These are phyloP conservation scores for Lepidurus apus DNA, from an alignment of 1,140 invertebrate species.

Conservation along the genomic window DNA sequence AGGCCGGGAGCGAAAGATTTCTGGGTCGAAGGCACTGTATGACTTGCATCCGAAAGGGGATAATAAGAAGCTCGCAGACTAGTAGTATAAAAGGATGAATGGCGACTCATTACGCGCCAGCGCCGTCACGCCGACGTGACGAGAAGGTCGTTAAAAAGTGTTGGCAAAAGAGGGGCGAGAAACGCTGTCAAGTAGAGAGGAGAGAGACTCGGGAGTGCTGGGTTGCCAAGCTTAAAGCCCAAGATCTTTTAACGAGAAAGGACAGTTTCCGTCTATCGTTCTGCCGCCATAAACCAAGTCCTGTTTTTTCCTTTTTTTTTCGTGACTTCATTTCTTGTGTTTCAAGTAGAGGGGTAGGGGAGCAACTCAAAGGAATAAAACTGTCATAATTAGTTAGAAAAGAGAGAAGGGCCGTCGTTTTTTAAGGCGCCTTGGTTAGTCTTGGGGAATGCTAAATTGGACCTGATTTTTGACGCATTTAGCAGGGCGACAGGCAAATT, in stretches of 20 bases:
- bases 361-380: background rate
- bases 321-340: background rate
- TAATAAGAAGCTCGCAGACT: background rate
- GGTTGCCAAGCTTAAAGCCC: background rate
- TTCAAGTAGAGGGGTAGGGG: background rate
- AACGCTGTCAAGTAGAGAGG: background rate
- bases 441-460: background rate
- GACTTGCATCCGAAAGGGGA: no score
- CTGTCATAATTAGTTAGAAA: constrained; percentile 6
- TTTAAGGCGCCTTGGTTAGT: no score
- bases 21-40: no score
- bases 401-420: background rate
- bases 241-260: constrained; percentile 15
- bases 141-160: constrained; percentile 15
- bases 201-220: background rate
- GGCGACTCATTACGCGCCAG: constrained; percentile 17
- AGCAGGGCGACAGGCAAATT: background rate
- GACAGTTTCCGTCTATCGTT: constrained; percentile 14
- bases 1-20: no score
- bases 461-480: background rate
- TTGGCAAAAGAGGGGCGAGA: constrained; percentile 7
- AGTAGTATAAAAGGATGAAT: constrained; percentile 7
- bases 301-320: background rate
- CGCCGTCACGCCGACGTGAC: constrained; percentile 16
- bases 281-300: background rate